Evolutionary conservation across 1,140 invertebrate species (phyloP), one percentile per base, ranked within the genome.

Genomic region (Tenebrio molitor): DNA sequence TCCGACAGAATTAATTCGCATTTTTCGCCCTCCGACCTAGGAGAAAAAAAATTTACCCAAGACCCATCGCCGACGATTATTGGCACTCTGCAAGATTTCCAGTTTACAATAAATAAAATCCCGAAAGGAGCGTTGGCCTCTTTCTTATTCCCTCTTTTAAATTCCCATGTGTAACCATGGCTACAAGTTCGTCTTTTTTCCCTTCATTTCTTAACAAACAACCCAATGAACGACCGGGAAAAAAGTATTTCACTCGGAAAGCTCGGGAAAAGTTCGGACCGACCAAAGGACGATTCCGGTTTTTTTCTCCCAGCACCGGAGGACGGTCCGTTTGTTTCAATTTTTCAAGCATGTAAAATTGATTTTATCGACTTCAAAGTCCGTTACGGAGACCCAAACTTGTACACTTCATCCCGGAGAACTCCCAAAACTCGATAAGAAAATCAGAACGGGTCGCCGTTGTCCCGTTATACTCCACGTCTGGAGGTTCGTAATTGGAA

Each of bases 171-270:
- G 50, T 58, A 58, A 25, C 50, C 50, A 58, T 58, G 50, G 10
- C 50, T 58, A 58, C 50, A 58, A 58, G 21, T 58, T 58, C 50
- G 50, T 58, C 50, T 58, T 58, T 58, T 50, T 58, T 58, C 50
- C 50, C 50, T 58, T 58, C 50, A 58, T 33, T 58, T 58, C 50
- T 58, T 58, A 58, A 58, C 50, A 58, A 58, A 58, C 50, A 58
- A 58, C 19, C 21, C 50, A 58, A 58, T 58, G 50, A 58, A 34
- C 50, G 50, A 17, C 21, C 21, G 50, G n/a, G n/a, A n/a, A 58
- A 58, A 58, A 29, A 58, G 50, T 58, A 58, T 17, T 19, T 50
- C 44, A 21, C 29, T 58, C 50, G 50, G 21, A 58, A 58, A 53
- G 21, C 46, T 53, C 46, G 21, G 19, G 16, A 53, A n/a, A 53